Evolutionary conservation across 2,113 vertebrate species (phyloP).

Genomic region (Psettodes erumei): DNA sequence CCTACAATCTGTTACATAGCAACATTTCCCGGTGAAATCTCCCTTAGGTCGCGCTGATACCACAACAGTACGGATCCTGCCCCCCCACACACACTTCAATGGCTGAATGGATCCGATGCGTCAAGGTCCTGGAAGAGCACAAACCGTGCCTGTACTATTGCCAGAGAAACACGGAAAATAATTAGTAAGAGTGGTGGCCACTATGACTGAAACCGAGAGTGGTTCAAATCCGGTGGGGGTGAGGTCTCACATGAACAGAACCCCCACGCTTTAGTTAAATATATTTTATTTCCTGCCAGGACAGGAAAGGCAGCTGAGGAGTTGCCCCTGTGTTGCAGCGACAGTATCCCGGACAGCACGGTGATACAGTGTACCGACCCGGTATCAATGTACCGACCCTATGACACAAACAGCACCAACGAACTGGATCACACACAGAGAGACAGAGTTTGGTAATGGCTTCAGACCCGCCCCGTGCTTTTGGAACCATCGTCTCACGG

Average conservation of each 20-base stretch:
- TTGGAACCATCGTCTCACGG: not conserved
- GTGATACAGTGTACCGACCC: not conserved
- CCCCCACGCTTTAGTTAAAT: rapidly evolving
- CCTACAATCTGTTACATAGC: slow-evolving; percentile 19
- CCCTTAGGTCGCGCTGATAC: slow-evolving; percentile 29
- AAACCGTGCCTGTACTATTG: rapidly evolving
- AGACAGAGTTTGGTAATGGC: too few species aligned
- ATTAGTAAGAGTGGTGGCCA: rapidly evolving
- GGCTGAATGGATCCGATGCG: slow-evolving; percentile 76
- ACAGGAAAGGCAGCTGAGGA: slow-evolving; percentile 34
- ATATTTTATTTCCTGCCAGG: slow-evolving; percentile 54
- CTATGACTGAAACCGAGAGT: rapidly evolving
- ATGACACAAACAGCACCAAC: not conserved
- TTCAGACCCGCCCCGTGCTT: not conserved
- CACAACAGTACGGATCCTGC: slow-evolving; percentile 61
- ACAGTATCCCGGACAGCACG: not conserved
- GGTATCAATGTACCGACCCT: not conserved
- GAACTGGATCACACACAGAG: not conserved
- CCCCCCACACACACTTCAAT: slow-evolving; percentile 65
- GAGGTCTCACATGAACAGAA: not conserved
- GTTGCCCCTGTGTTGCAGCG: slow-evolving; percentile 25
- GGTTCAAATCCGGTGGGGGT: rapidly evolving
- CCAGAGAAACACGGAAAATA: rapidly evolving
- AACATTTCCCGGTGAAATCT: slow-evolving; percentile 46
- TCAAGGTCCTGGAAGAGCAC: slow-evolving; percentile 71